A percentile compares a stretch with the other conserved stretches of the same genome.
Conservation (phyloP, 2,888 invertebrate genomes). For the Hypsopygia costalis region DNA sequence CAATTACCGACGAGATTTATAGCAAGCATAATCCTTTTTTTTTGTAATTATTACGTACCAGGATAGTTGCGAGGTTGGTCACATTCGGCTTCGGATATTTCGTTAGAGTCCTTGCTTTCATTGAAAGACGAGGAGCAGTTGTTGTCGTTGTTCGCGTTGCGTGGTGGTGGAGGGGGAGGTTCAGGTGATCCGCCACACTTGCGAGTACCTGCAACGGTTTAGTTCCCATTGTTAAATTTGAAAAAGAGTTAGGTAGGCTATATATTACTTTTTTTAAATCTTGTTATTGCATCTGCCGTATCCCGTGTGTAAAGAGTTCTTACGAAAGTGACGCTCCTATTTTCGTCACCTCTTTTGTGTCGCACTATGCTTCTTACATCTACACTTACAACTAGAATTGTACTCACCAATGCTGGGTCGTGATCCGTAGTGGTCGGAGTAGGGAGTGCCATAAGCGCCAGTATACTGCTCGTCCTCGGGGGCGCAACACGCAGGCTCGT, state of each 20-base stretch:
- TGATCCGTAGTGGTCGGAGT: slow-evolving; percentile 94
- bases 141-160: slow-evolving; percentile 89
- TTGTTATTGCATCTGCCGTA: too few relatives aligned
- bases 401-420: slow-evolving; percentile 87
- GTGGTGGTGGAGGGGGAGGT: slow-evolving; percentile 88
- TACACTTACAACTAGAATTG: too few relatives aligned
- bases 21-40: too few relatives aligned
- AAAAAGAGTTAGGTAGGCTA: too few relatives aligned
- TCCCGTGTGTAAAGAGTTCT: too few relatives aligned
- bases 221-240: background rate
- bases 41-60: slow-evolving; percentile 82
- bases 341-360: too few relatives aligned
- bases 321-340: too few relatives aligned
- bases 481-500: slow-evolving; percentile 95
- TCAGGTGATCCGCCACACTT: slow-evolving; percentile 74
- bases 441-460: slow-evolving; percentile 93
- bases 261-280: too few relatives aligned
- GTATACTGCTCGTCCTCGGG: slow-evolving; percentile 96
- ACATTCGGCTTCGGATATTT: slow-evolving; percentile 96
- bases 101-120: slow-evolving; percentile 96
- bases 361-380: too few relatives aligned
- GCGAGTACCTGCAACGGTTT: slow-evolving; percentile 49
- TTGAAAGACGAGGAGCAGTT: slow-evolving; percentile 92
- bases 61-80: slow-evolving; percentile 93
- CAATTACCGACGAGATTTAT: too few relatives aligned